Evolutionary conservation across 2,113 vertebrate species (phyloP).

Genomic region (Trematomus loennbergii): DNA sequence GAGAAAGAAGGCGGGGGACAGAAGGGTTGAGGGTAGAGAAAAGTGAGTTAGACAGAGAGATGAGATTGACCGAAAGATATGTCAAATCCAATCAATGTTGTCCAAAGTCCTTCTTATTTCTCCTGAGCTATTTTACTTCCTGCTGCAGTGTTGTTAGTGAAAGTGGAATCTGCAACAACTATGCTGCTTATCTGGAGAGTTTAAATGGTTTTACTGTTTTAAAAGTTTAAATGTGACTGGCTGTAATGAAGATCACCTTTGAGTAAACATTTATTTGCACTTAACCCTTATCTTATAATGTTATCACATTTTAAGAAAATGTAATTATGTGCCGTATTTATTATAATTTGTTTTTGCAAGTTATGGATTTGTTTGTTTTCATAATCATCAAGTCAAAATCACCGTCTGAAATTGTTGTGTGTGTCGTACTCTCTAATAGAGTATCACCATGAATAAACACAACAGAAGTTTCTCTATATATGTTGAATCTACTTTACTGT

Average conservation of each 20-base stretch:
- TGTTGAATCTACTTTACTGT: neutral
- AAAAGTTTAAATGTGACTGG: neutral
- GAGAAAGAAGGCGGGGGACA: neutral
- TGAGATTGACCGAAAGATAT: slow-evolving; percentile 24
- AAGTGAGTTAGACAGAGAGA: neutral
- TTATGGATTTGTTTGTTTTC: neutral
- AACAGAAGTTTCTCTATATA: no score
- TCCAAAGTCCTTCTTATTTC: neutral
- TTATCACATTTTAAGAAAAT: no score
- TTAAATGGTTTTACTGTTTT: neutral
- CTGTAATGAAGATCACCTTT: neutral
- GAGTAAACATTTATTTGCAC: no score
- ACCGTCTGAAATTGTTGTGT: neutral
- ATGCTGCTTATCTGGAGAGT: neutral
- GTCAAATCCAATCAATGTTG: slow-evolving; percentile 2
- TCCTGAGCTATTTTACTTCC: neutral
- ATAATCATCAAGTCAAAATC: neutral
- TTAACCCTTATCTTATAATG: no score
- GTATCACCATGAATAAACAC: no score
- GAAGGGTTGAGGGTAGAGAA: neutral
- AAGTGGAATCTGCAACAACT: neutral
- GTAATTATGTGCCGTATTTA: no score
- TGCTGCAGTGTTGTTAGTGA: neutral
- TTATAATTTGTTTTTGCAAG: neutral
- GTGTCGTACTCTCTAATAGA: neutral